Evolutionary conservation across 2,113 vertebrate genomes (phyloP), one percentile per base, ranked within the genome.

Genomic region (Bathybates hornii): DNA sequence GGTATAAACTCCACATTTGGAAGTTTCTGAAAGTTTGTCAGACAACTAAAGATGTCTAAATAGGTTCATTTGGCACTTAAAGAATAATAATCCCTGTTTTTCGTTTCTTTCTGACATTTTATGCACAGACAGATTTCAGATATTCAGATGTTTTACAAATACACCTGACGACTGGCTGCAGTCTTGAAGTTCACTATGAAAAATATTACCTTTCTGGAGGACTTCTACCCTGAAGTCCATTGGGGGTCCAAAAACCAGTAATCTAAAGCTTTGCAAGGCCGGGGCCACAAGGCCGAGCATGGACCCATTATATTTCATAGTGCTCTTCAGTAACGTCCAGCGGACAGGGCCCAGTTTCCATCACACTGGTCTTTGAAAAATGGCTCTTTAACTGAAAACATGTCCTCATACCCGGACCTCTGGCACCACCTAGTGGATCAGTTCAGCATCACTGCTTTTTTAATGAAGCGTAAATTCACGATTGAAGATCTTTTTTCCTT

Each of bases 341-440:
- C 2, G 13, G 41, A 27, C 38, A 73, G 68, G 7, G 13, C 68
- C 41, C 8, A 16, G 73, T 5, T 78, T 50, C 71, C 4, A 29
- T 73, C 1, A 38, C 34, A 21, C 34, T 66, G 34, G 1, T 38
- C 19, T 38, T 66, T 66, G 2, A 76, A 76, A 76, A 50, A 76
- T 48, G 41, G 68, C 14, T 16, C 24, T 76, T 29, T 19, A 32
- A 12, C 24, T 76, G 43, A 3, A 34, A 7, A 9, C 41, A 9
- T 2, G 11, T 6, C n/a, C 12, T 86, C 27, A 87, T 92, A 14
- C 5, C 32, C 91, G 14, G 82, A 53, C 5, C 89, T 93, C 6
- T 96, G 89, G 84, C 88, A 2, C 92, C 94, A 93, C 41, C 96
- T 96, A 85, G n/a, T 91, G 95, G 82, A 50, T n/a, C 3, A 59